Percentiles rank a stretch among this genome's conserved stretches.
Conservation (phyloP, 2,888 invertebrate genomes). For the Lissonota sp. region DNA sequence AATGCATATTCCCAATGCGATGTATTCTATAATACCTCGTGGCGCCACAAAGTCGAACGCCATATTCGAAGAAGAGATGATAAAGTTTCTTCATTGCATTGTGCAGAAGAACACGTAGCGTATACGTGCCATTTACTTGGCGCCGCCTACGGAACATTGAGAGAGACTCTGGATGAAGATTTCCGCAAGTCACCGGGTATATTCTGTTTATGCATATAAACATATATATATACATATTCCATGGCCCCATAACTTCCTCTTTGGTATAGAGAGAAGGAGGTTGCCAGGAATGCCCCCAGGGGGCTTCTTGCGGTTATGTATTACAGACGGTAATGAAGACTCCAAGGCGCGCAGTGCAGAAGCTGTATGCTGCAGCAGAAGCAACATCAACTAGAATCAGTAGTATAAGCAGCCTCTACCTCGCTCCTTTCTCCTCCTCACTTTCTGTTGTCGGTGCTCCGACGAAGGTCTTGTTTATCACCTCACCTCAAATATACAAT, state of each 20-base stretch:
- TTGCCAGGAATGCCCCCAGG: slow-evolving; percentile 65
- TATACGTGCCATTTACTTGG: not conserved
- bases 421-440: no score
- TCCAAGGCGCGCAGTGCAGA: slow-evolving; percentile 69
- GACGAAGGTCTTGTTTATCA: slow-evolving; percentile 74
- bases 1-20: slow-evolving; percentile 1
- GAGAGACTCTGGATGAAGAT: slow-evolving; percentile 33
- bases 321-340: slow-evolving; percentile 77
- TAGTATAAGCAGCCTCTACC: slow-evolving; percentile 3
- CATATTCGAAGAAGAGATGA: not conserved
- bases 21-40: not conserved
- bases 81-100: slow-evolving; percentile 29
- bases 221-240: slow-evolving; percentile 29
- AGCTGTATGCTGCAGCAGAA: slow-evolving; percentile 30
- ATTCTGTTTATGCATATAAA: slow-evolving; percentile 31
- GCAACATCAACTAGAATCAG: slow-evolving; percentile 24
- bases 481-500: slow-evolving; percentile 70
- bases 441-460: slow-evolving; percentile 52
- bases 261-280: slow-evolving; percentile 31
- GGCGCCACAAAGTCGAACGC: slow-evolving; percentile 16
- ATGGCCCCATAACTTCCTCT: slow-evolving; percentile 48
- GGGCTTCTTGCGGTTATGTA: slow-evolving; percentile 71
- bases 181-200: slow-evolving; percentile 35
- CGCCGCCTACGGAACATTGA: slow-evolving; percentile 13
- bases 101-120: slow-evolving; percentile 1